Conservation (phyloP, 2,113 vertebrate genomes). For the Lampris megalopsis region DNA sequence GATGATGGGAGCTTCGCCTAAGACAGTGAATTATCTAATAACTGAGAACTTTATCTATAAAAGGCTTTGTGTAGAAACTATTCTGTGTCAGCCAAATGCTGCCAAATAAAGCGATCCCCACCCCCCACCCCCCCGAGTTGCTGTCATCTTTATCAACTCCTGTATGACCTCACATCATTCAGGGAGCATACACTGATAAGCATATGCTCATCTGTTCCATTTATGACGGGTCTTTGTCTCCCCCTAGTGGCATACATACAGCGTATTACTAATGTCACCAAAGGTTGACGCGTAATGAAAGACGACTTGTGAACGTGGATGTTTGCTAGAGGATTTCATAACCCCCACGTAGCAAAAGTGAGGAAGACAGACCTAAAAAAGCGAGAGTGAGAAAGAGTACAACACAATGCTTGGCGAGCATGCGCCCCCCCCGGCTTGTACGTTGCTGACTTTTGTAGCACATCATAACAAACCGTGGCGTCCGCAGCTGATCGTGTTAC, state of each 20-base stretch:
- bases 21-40: not conserved
- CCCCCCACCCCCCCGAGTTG: not conserved
- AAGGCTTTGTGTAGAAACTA: not conserved
- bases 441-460: not conserved
- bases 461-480: not conserved
- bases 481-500: too few species aligned
- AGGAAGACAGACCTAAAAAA: not conserved
- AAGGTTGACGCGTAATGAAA: constrained; percentile 38
- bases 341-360: not conserved
- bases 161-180: constrained; percentile 37
- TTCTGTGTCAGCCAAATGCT: not conserved
- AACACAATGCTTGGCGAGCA: too few species aligned
- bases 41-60: not conserved
- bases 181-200: constrained; percentile 14
- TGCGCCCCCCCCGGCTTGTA: not conserved
- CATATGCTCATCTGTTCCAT: constrained; percentile 19
- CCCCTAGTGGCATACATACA: constrained; percentile 73
- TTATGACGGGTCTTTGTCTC: constrained; percentile 76
- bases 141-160: not conserved
- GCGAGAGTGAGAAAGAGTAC: too few species aligned
- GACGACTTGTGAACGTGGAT: not conserved
- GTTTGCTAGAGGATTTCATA: not conserved
- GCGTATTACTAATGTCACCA: constrained; percentile 34
- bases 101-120: not conserved
- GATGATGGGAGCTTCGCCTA: constrained; percentile 5